These are phyloP conservation scores for Hiodon tergisus DNA, from an alignment of 2,113 vertebrate species.

Conservation along the genomic window DNA sequence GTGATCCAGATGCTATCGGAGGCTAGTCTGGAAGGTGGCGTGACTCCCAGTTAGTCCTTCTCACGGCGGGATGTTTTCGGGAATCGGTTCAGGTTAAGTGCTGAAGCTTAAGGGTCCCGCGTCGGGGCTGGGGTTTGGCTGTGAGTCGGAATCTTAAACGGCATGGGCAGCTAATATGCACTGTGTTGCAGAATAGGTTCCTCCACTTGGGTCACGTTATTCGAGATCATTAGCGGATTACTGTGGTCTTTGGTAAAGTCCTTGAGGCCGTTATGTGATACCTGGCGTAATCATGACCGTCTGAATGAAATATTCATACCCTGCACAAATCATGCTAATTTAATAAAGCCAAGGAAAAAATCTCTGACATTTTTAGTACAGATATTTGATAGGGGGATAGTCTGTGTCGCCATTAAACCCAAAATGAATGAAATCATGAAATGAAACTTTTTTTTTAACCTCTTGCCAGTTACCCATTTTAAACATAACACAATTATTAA, in stretches of 20 bases:
- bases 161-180: no score
- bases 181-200: not conserved
- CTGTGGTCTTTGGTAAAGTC: not conserved
- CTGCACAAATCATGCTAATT: slow-evolving; percentile 21
- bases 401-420: not conserved
- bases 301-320: slow-evolving; percentile 13
- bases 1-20: no score
- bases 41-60: no score
- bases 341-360: slow-evolving; percentile 13
- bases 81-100: no score
- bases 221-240: slow-evolving; percentile 11
- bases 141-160: not conserved
- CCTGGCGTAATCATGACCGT: not conserved
- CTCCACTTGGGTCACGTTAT: not conserved
- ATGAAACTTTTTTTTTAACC: not conserved
- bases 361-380: slow-evolving; percentile 14
- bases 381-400: slow-evolving; percentile 6
- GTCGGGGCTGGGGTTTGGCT: not conserved
- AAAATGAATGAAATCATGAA: not conserved
- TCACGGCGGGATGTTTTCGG: no score
- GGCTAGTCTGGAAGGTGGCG: no score
- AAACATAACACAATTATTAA: not conserved
- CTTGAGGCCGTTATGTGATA: slow-evolving; percentile 17
- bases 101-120: no score
- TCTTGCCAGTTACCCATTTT: not conserved